Conservation (phyloP, 1,140 invertebrate species). For the Tachypleus tridentatus region DNA sequence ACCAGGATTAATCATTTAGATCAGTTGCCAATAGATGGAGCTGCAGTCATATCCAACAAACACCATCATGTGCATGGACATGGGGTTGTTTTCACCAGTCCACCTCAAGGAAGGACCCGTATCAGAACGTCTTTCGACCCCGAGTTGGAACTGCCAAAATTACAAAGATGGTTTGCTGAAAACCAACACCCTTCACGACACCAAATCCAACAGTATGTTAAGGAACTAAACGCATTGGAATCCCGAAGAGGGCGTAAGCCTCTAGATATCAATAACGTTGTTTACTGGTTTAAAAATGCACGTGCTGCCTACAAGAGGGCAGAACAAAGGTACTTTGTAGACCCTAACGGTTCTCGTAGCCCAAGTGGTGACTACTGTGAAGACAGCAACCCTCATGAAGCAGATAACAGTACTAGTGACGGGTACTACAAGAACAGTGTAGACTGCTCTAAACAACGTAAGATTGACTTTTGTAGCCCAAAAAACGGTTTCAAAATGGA, state of each 20-base stretch:
- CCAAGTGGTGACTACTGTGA: not conserved
- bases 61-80: too few relatives aligned
- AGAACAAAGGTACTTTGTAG: constrained; percentile 23
- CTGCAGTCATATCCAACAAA: too few relatives aligned
- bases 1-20: not conserved
- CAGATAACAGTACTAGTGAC: too few relatives aligned
- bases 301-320: constrained; percentile 80
- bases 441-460: too few relatives aligned
- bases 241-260: constrained; percentile 83
- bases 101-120: constrained; percentile 20
- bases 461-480: too few relatives aligned
- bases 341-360: constrained; percentile 16
- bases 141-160: constrained; percentile 81
- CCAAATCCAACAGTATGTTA: constrained; percentile 86
- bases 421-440: too few relatives aligned
- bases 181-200: constrained; percentile 71
- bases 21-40: too few relatives aligned
- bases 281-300: constrained; percentile 99
- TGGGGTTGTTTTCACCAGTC: not conserved
- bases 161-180: constrained; percentile 87
- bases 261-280: constrained; percentile 91
- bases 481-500: too few relatives aligned
- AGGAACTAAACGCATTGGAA: constrained; percentile 81
- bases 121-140: constrained; percentile 73
- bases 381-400: too few relatives aligned